phyloP scores from a whole-genome alignment of 2,888 invertebrate species.

The Tuta absoluta region DNA sequence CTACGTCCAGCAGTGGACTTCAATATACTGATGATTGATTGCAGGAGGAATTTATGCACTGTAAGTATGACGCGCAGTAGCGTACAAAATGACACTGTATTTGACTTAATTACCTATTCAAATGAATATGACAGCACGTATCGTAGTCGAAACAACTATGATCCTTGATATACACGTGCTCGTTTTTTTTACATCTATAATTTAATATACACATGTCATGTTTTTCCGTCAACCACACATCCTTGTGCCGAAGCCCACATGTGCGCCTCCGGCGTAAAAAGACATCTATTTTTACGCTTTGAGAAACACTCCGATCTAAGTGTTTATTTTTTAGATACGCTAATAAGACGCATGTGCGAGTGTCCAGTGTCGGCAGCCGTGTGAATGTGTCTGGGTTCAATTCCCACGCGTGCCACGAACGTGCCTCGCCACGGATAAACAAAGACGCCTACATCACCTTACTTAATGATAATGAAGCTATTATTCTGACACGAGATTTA shows the following conservation, averaged over 20 bases:
- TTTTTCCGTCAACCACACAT: background rate
- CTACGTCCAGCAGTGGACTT: too few species aligned
- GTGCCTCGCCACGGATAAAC: slow-evolving; percentile 44
- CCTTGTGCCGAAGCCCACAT: slow-evolving; percentile 9
- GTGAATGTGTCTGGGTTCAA: slow-evolving; percentile 53
- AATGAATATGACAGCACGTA: too few species aligned
- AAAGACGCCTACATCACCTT: slow-evolving; percentile 60
- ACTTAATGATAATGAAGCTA: slow-evolving; percentile 62
- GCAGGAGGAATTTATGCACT: too few species aligned
- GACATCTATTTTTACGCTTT: background rate
- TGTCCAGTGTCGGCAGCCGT: slow-evolving; percentile 38
- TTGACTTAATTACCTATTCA: too few species aligned
- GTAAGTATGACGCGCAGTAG: too few species aligned
- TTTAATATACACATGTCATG: background rate
- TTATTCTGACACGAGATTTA: slow-evolving; percentile 41
- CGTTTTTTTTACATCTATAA: background rate
- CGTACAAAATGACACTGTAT: too few species aligned
- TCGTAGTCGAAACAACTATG: background rate
- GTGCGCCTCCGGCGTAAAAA: slow-evolving; percentile 10
- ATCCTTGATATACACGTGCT: background rate
- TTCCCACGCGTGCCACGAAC: slow-evolving; percentile 67
- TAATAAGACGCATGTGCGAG: slow-evolving; percentile 26
- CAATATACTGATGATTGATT: too few species aligned
- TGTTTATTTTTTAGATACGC: slow-evolving; percentile 27
- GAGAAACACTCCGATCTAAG: slow-evolving; percentile 10